Base-by-base conservation (phyloP, 1,140 invertebrate genomes). In the Cyclargus thomasi region DNA sequence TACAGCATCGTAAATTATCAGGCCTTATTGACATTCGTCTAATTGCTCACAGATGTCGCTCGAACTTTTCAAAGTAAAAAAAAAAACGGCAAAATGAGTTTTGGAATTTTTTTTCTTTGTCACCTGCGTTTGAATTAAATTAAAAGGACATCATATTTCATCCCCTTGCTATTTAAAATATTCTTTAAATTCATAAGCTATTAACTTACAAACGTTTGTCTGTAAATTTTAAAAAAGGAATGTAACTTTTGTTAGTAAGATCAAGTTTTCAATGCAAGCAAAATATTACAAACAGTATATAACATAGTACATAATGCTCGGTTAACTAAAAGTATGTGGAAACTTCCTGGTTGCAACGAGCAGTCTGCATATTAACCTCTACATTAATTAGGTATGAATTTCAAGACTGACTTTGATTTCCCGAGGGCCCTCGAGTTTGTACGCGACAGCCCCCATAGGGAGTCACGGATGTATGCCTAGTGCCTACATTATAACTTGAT, bases 21-120 rank as follows among this genome's bases (percentile, higher is more conserved):
- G 22, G 69, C 57, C 70, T 76, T 74, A 79, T 82, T 72, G 69
- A 79, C 74, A 72, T 64, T 59, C 53, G 20, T 70, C 72, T 78
- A 76, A 80, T 83, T 79, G 73, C 59, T 62, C 64, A 68, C 79
- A 83, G 77, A 81, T 81, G 77, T 74, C 72, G 67, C 35, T 67
- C 64, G 35, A 64, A 53, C 36, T 67, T 67, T 67, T 36, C 47
- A 22, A 67, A 35, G 29, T 53, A 67, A 29, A 59, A 59, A 64
- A 59, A 65, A 65, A 67, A 53, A 59, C 64, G 53, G 29, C 66
- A 67, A 67, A 20, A n/a, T n/a, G n/a, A n/a, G n/a, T n/a, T n/a
- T n/a, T n/a, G n/a, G n/a, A n/a, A n/a, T n/a, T n/a, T n/a, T 53
- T 17, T 64, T 47, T 47, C 14, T 47, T 47, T 47, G 39, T 11